phyloP scores from a whole-genome alignment of 2,113 vertebrate species.

The Riparia riparia region DNA sequence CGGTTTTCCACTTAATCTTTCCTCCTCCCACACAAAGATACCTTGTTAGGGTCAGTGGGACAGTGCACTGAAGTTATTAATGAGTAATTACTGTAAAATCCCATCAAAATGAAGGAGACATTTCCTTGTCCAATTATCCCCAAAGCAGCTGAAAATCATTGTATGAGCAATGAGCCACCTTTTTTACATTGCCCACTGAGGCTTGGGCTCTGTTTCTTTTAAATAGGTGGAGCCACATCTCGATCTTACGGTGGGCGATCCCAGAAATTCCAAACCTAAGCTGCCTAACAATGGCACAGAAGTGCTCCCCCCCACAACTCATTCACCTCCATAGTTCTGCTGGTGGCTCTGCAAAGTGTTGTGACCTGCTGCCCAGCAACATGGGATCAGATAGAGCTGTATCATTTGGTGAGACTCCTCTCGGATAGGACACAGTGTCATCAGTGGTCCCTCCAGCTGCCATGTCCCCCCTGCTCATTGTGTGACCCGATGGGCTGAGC shows the following conservation, averaged over 20 bases:
- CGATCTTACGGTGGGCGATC: neutral
- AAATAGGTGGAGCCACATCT: neutral
- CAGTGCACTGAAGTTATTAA: neutral
- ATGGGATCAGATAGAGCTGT: neutral
- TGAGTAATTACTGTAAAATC: neutral
- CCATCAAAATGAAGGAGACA: neutral
- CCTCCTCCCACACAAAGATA: neutral
- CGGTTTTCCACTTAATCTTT: neutral
- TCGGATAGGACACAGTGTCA: neutral
- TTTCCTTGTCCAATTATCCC: neutral
- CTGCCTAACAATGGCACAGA: neutral
- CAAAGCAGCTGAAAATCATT: neutral
- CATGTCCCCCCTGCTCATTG: rapidly evolving
- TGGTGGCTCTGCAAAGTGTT: neutral
- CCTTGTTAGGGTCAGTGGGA: neutral
- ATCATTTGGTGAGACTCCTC: neutral
- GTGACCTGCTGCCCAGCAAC: neutral
- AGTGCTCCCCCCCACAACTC: neutral
- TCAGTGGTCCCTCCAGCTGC: neutral
- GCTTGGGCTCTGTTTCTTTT: neutral
- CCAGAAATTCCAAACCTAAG: neutral
- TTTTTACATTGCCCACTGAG: neutral
- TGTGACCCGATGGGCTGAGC: neutral
- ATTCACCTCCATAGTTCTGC: neutral
- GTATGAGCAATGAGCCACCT: neutral